Evolutionary conservation across 2,888 invertebrate species (phyloP).

Genomic region (Macrosiphum euphorbiae): DNA sequence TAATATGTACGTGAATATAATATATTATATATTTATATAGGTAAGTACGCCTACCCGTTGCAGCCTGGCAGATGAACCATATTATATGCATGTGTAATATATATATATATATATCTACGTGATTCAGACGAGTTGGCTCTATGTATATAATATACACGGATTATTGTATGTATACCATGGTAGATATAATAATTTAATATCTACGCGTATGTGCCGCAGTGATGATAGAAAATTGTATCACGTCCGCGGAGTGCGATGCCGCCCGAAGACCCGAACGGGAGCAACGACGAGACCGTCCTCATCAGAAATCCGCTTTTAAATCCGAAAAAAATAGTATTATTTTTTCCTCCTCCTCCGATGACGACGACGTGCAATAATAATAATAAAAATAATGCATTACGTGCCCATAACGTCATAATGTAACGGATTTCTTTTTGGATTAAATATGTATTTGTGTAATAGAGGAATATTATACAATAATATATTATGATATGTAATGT

Average conservation of each 20-base stretch:
- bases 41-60: not conserved
- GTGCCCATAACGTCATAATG: not conserved
- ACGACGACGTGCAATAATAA: not conserved
- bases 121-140: not conserved
- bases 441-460: not conserved
- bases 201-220: not conserved
- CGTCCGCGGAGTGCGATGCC: constrained; percentile 29
- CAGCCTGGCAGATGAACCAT: not conserved
- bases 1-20: not conserved
- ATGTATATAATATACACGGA: not conserved
- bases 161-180: not conserved
- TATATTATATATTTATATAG: not conserved
- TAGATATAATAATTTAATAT: not conserved
- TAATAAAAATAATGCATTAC: not conserved
- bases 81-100: not conserved
- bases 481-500: not conserved
- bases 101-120: not conserved
- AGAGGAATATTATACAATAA: not conserved
- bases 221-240: constrained; percentile 48
- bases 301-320: not conserved
- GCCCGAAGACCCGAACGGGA: not conserved
- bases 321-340: constrained; percentile 7
- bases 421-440: not conserved
- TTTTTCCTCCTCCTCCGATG: not conserved
- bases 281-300: not conserved